Evolutionary conservation across 1,140 invertebrate species (phyloP).

Genomic region (Drosophila eugracilis): DNA sequence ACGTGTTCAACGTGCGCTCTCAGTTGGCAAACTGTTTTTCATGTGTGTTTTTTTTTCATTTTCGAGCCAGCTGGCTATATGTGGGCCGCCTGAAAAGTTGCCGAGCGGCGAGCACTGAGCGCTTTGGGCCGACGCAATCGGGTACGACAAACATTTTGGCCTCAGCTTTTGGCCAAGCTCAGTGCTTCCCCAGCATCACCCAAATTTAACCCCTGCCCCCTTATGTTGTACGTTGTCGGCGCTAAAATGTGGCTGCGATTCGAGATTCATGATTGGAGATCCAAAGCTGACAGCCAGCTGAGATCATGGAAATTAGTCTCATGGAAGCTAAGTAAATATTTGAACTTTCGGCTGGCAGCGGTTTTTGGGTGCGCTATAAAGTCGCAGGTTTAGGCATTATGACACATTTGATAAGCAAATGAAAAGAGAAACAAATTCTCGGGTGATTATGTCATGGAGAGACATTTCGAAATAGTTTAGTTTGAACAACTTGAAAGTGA

Average conservation of each 20-base stretch:
- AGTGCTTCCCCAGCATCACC: conserved; percentile 46
- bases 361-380: conserved; percentile 15
- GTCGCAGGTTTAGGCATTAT: background rate
- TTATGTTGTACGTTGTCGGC: conserved; percentile 41
- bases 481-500: background rate
- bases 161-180: conserved; percentile 39
- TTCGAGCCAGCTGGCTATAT: conserved; percentile 17
- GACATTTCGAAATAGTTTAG: background rate
- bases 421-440: background rate
- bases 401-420: background rate
- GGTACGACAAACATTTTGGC: conserved; percentile 46
- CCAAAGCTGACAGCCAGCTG: conserved; percentile 27
- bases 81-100: conserved; percentile 35
- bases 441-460: background rate
- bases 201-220: conserved; percentile 10
- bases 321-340: conserved; percentile 54
- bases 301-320: conserved; percentile 44
- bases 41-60: conserved; percentile 24
- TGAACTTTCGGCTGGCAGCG: conserved; percentile 34
- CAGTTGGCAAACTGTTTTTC: conserved; percentile 62
- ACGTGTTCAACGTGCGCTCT: conserved; percentile 62
- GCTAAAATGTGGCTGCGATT: conserved; percentile 33
- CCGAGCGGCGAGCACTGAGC: conserved; percentile 40
- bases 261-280: conserved; percentile 11
- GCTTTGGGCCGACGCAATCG: conserved; percentile 44